Evolutionary conservation across 2,113 vertebrate genomes (phyloP).

Genomic region (Mobula birostris): DNA sequence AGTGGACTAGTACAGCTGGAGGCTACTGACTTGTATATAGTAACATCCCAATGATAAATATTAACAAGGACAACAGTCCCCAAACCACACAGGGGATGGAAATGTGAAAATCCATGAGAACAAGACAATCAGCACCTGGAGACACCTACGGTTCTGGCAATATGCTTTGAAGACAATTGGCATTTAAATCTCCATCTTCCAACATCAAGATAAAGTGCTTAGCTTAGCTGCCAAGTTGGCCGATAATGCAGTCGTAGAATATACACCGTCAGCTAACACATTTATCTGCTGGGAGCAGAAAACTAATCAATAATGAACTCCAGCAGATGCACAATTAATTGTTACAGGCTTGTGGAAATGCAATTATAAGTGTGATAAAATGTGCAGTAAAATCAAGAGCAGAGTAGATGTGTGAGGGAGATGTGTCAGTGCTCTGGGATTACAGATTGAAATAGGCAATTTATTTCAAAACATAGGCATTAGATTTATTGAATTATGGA

Average conservation of each 20-base stretch:
- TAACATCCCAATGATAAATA: not conserved
- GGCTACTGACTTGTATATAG: not conserved
- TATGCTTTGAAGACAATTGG: not conserved
- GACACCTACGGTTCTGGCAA: not conserved
- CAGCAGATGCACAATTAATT: not conserved
- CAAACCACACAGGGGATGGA: not conserved
- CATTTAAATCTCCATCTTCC: not conserved
- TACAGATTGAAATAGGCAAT: not conserved
- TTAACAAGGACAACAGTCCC: not conserved
- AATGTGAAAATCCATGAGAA: not conserved
- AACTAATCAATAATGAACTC: conserved; percentile 4
- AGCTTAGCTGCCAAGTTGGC: not conserved
- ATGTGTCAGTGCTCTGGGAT: not conserved
- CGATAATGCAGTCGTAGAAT: not conserved
- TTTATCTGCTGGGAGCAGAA: not conserved
- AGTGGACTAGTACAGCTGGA: not conserved
- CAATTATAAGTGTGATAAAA: conserved; percentile 2
- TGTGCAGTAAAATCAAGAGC: not conserved
- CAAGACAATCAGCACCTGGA: conserved; percentile 12
- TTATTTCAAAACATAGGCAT: not conserved
- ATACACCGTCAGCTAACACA: not conserved
- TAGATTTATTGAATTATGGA: conserved; percentile 9
- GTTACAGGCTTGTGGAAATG: not conserved
- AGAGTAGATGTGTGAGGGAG: not conserved
- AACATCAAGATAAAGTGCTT: not conserved